Conservation (phyloP, 2,113 vertebrate species). For the Geothlypis trichas region DNA sequence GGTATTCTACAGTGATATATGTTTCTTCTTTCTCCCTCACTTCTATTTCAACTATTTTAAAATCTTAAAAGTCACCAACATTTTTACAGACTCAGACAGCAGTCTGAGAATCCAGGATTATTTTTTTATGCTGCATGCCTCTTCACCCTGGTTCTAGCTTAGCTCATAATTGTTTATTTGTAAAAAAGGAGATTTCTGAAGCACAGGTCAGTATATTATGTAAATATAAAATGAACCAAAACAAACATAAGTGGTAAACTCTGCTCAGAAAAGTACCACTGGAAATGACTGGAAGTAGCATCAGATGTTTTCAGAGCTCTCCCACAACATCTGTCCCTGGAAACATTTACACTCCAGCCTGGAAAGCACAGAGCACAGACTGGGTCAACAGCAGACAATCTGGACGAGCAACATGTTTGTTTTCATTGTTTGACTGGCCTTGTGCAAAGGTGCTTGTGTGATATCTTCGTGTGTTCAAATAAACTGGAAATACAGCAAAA, state of each 20-base stretch:
- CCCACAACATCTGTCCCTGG: slow-evolving; percentile 35
- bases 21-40: not conserved
- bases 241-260: not conserved
- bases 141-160: not conserved
- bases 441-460: slow-evolving; percentile 3
- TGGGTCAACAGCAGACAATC: slow-evolving; percentile 55
- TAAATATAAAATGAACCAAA: not conserved
- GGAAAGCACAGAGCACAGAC: slow-evolving; percentile 40
- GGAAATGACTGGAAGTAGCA: not conserved
- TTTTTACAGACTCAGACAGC: not conserved
- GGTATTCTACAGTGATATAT: not conserved
- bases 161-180: not conserved
- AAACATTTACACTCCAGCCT: slow-evolving; percentile 45
- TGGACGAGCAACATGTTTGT: slow-evolving; percentile 34
- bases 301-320: not conserved
- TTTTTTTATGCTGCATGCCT: not conserved
- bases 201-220: not conserved
- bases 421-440: slow-evolving; percentile 47
- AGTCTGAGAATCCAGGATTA: not conserved
- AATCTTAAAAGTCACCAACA: not conserved
- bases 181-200: not conserved
- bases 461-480: not conserved
- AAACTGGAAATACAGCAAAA: not conserved
- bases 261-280: not conserved
- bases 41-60: not conserved